Evolutionary conservation across 2,888 invertebrate species (phyloP), one percentile per base, ranked within the genome.

Genomic region (Mechanitis messenoides): DNA sequence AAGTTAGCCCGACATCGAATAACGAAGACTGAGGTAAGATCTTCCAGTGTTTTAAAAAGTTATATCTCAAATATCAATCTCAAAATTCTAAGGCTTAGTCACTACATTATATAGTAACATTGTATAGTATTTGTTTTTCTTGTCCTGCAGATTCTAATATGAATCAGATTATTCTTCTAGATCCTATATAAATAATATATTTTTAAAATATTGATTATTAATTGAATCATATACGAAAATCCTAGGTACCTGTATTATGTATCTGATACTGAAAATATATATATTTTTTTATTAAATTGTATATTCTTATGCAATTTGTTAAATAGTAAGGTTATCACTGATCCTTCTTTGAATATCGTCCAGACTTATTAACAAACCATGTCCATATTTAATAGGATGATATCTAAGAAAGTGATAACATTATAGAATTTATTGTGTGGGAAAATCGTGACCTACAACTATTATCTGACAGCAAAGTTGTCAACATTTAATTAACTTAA

Each of bases 1-100:
- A 98, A 98, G 91, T 92, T 98, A 83, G 99, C 98, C 74, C 94
- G 96, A 83, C 99, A 99, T 92, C 95, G 97, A 84, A 96, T 98
- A 84, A 98, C 98, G 74, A 98, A 98, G 92, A 98, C 97, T 81
- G 98, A 99, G 96, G 98, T 98, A 91, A 92, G 92, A 72, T 20
- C 60, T 53, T 47, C 58, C 55, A 56, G 59, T 59, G 28, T 45
- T 42, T 42, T 42, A 42, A 9, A 42, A 42, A 42, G 20, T 7
- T 38, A 38, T 38, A 38, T 38, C 7, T 38, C 38, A 9, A 5
- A 42, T 57, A 59, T 64, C 55, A 50, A 58, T 55, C 59, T 62
- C 54, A 59, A 65, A 61, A 63, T 59, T 63, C 59, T 54, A 60
- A 20, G 20, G 20, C 20, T 20, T 0, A 20, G 20, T 20, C 20